phyloP scores from a whole-genome alignment of 1,140 invertebrate genomes.

The Carposina sasakii region DNA sequence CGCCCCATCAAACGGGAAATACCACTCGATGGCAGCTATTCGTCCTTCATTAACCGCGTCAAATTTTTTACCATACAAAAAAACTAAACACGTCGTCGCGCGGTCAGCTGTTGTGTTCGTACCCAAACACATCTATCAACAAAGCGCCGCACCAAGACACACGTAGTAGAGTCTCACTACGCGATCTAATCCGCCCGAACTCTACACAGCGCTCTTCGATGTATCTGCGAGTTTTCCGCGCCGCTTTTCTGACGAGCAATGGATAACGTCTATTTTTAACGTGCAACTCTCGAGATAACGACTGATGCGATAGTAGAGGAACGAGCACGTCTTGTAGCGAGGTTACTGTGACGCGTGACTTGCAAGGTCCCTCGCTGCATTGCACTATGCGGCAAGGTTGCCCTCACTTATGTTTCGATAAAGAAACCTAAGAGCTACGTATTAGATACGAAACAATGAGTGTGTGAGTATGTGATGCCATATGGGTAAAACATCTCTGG shows the following conservation, averaged over 20 bases:
- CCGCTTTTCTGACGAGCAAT: conserved; percentile 43
- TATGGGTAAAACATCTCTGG: too few relatives aligned
- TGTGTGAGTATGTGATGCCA: too few relatives aligned
- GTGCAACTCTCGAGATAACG: conserved; percentile 36
- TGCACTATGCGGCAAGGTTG: conserved; percentile 71
- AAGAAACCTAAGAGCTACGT: conserved; percentile 37
- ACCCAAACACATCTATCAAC: conserved; percentile 57
- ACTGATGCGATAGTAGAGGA: conserved; percentile 39
- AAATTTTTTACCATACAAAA: conserved; percentile 59
- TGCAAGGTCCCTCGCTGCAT: conserved; percentile 70
- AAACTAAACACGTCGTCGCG: conserved; percentile 48
- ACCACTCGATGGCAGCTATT: conserved; percentile 46
- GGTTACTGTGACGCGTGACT: conserved; percentile 71
- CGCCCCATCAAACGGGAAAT: conserved; percentile 45
- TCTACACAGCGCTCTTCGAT: not conserved
- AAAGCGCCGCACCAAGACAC: conserved; percentile 29
- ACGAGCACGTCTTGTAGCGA: conserved; percentile 64
- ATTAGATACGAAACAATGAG: too few relatives aligned
- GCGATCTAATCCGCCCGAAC: conserved; percentile 5
- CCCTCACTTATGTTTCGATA: conserved; percentile 47
- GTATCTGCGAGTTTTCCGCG: not conserved
- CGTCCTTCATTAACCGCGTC: conserved; percentile 64
- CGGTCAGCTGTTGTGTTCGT: conserved; percentile 63
- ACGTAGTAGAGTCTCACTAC: conserved; percentile 8
- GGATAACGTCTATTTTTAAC: conserved; percentile 27